Evolutionary conservation across 30 jellyfish, hydroid and myxozoan species (phyloP).

Genomic region (Nemopilema nomurai): DNA sequence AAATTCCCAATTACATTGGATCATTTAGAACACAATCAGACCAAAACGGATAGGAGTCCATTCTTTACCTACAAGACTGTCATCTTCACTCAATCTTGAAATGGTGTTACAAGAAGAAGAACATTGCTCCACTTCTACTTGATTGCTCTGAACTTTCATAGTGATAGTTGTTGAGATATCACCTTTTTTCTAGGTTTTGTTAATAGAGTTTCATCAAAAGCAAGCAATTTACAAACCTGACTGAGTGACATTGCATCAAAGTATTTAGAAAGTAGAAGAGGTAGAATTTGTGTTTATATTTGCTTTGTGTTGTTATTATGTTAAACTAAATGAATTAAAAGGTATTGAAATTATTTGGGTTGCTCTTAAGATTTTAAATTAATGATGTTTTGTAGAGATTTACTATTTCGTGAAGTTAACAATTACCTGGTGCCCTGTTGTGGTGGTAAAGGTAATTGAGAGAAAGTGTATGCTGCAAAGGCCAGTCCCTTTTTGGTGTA

Average conservation of each 20-base stretch:
- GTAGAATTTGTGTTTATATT: neutral
- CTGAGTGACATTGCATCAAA: slow-evolving; percentile 5
- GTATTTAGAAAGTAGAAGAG: slow-evolving; percentile 1
- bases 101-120: too few species aligned
- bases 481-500: neutral
- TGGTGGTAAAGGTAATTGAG: too few species aligned
- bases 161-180: neutral
- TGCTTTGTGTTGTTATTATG: neutral
- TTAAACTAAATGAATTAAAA: neutral
- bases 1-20: too few species aligned
- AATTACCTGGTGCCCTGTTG: too few species aligned
- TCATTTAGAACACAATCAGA: too few species aligned
- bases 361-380: neutral
- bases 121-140: too few species aligned
- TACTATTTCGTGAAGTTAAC: neutral
- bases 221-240: slow-evolving; percentile 86
- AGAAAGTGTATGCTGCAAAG: too few species aligned
- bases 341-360: neutral
- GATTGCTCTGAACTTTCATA: too few species aligned
- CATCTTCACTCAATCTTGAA: too few species aligned
- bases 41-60: too few species aligned
- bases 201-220: slow-evolving; percentile 81
- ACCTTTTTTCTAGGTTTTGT: slow-evolving; percentile 60
- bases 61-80: too few species aligned
- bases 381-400: neutral